A percentile compares a stretch with the other conserved stretches of the same genome.
phyloP scores from a whole-genome alignment of 2,797 vertebrate species.

The Morus bassanus region DNA sequence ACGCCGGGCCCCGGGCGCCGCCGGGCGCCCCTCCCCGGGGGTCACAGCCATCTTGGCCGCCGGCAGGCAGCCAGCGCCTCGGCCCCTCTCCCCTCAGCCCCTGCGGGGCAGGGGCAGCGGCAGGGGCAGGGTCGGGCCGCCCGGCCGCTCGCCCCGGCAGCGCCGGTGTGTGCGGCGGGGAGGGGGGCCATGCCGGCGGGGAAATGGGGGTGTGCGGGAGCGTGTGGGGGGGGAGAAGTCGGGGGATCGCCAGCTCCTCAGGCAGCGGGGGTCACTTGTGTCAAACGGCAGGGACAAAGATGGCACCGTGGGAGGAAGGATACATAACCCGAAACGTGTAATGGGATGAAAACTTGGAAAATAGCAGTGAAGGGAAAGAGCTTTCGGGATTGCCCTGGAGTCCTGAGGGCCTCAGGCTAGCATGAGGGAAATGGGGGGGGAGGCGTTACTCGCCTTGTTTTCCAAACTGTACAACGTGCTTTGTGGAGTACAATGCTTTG shows the following conservation, averaged over 20 bases:
- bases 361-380: not conserved
- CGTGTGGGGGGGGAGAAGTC: not conserved
- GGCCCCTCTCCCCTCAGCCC: not conserved
- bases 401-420: not conserved
- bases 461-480: not conserved
- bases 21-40: not conserved
- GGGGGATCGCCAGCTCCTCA: not conserved
- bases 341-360: not conserved
- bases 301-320: not conserved
- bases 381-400: not conserved
- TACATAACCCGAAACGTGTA: not conserved
- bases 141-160: not conserved
- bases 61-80: not conserved
- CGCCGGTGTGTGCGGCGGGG: too few species aligned
- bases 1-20: not conserved
- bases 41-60: not conserved
- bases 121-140: too few species aligned
- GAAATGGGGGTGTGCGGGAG: not conserved
- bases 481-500: conserved; percentile 6
- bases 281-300: not conserved
- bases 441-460: not conserved
- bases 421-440: not conserved
- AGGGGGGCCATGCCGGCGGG: not conserved
- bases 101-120: not conserved
- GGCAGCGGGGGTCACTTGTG: not conserved